Evolutionary conservation across 2,113 vertebrate species (phyloP).

Genomic region (Abramis brama): DNA sequence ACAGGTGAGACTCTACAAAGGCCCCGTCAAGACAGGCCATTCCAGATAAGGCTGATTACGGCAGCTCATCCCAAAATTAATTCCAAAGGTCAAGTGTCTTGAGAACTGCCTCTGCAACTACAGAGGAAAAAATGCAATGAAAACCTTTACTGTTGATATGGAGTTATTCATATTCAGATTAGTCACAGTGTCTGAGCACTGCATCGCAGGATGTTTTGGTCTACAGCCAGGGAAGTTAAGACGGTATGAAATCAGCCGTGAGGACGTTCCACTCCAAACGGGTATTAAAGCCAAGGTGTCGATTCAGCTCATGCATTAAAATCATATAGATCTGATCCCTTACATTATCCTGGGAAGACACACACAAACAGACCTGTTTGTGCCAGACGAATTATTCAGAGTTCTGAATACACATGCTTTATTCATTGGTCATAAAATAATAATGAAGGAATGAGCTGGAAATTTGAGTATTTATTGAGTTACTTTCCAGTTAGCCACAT

Average conservation of each 20-base stretch:
- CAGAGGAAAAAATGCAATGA: not conserved
- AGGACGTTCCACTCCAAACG: slow-evolving; percentile 67
- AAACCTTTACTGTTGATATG: slow-evolving; percentile 18
- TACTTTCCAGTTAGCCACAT: slow-evolving; percentile 11
- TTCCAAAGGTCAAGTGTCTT: slow-evolving; percentile 18
- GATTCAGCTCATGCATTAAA: slow-evolving; percentile 71
- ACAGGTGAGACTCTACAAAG: slow-evolving; percentile 33
- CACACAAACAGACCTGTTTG: slow-evolving; percentile 1
- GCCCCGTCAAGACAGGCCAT: slow-evolving; percentile 16
- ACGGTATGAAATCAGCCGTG: slow-evolving; percentile 56
- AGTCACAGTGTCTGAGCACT: slow-evolving; percentile 20
- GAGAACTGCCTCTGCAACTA: not conserved
- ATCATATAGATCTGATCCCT: slow-evolving; percentile 69
- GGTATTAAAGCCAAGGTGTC: slow-evolving; percentile 70
- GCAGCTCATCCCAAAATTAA: not conserved
- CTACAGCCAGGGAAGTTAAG: slow-evolving; percentile 57
- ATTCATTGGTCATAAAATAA: slow-evolving; percentile 49
- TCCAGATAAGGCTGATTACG: slow-evolving; percentile 14
- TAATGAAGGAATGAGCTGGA: slow-evolving; percentile 39
- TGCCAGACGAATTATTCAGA: not conserved
- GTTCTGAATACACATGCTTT: not conserved
- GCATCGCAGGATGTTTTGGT: slow-evolving; percentile 52
- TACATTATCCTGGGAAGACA: slow-evolving; percentile 60
- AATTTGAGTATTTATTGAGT: slow-evolving; percentile 27
- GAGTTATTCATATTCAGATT: slow-evolving; percentile 39